These are phyloP conservation scores for Cosmia pyralina DNA, from an alignment of 2,888 invertebrate species.

Conservation along the genomic window DNA sequence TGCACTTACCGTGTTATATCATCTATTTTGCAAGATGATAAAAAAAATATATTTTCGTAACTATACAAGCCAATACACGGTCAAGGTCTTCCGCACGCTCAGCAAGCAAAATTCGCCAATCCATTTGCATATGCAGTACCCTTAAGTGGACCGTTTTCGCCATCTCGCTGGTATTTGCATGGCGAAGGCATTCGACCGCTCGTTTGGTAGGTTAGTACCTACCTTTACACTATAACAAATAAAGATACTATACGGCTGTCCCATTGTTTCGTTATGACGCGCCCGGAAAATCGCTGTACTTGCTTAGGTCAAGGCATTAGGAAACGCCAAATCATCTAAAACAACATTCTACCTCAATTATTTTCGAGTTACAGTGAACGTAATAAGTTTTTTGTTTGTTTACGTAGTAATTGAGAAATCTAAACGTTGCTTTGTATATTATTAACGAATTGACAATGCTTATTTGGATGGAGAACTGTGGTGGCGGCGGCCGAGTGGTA, in stretches of 20 bases:
- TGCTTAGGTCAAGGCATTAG: conserved; percentile 58
- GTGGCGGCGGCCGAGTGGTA: too few relatives aligned
- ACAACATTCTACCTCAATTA: conserved; percentile 58
- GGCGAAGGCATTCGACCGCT: conserved; percentile 41
- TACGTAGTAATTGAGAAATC: conserved; percentile 21
- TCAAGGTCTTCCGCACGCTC: not conserved
- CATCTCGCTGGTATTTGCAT: conserved; percentile 36
- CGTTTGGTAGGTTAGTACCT: conserved; percentile 21
- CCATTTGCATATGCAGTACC: conserved; percentile 55
- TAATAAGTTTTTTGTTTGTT: conserved; percentile 47
- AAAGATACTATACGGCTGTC: conserved; percentile 1
- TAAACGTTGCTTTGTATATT: not conserved
- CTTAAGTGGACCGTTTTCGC: conserved; percentile 12
- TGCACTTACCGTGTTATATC: not conserved
- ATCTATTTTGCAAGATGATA: not conserved
- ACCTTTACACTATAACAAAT: conserved; percentile 24
- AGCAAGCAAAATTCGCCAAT: conserved; percentile 11
- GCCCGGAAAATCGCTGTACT: conserved; percentile 51
- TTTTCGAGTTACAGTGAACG: conserved; percentile 55
- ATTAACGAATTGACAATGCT: conserved; percentile 14
- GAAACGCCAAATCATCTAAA: conserved; percentile 55
- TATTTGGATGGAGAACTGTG: not conserved
- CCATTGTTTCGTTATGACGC: conserved; percentile 52
- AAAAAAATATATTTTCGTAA: not conserved
- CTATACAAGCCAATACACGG: not conserved